Evolutionary conservation across 1,140 invertebrate genomes (phyloP).

Genomic region (Brachionus sp.): DNA sequence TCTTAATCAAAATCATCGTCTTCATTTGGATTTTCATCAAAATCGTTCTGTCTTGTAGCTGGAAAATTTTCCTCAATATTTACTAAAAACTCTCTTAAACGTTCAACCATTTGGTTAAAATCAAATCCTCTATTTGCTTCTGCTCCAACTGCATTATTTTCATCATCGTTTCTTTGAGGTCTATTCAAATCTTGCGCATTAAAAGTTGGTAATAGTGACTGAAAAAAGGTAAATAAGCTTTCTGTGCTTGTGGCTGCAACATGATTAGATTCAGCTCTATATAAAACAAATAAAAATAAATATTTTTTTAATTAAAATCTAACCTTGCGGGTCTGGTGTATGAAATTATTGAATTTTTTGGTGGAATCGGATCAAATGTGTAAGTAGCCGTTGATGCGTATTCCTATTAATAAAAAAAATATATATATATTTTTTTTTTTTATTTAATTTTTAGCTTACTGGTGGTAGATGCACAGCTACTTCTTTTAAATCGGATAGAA

Average conservation of each 20-base stretch:
- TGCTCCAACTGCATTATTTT: not conserved
- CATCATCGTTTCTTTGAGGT: not conserved
- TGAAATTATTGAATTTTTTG: slow-evolving; percentile 69
- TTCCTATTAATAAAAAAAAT: not conserved
- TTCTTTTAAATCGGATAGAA: slow-evolving; percentile 75
- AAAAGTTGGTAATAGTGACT: slow-evolving; percentile 67
- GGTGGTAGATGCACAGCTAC: slow-evolving; percentile 63
- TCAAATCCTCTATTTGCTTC: slow-evolving; percentile 1
- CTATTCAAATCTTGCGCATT: slow-evolving; percentile 47
- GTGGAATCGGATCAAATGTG: slow-evolving; percentile 72
- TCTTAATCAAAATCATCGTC: slow-evolving; percentile 26
- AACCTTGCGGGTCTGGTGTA: slow-evolving; percentile 65
- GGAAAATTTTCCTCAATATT: slow-evolving; percentile 34
- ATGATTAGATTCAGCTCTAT: not conserved
- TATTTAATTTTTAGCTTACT: slow-evolving; percentile 51
- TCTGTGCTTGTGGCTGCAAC: slow-evolving; percentile 8
- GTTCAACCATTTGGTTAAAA: slow-evolving; percentile 40
- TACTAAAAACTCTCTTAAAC: slow-evolving; percentile 22
- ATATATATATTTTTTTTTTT: not conserved
- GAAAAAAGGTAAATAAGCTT: slow-evolving; percentile 65
- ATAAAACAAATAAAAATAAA: slow-evolving; percentile 26
- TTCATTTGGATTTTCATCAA: not conserved
- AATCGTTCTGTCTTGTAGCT: not conserved
- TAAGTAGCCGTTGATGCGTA: slow-evolving; percentile 35
- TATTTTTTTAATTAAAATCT: slow-evolving; percentile 2